Conservation (phyloP, 2,888 invertebrate species). For the Folsomia candida region DNA sequence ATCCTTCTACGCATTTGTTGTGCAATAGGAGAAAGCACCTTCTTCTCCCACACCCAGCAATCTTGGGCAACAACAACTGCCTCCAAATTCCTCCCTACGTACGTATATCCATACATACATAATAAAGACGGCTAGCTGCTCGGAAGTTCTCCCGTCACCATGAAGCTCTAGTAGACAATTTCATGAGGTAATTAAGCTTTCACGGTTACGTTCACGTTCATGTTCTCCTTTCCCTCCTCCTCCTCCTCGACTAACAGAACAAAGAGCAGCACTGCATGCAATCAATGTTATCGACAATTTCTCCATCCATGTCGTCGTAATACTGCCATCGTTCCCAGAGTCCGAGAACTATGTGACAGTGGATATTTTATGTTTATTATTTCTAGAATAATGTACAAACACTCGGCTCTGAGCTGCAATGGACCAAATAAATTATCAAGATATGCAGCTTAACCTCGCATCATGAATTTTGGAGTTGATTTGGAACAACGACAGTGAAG, state of each 20-base stretch:
- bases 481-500: background rate
- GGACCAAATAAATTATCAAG: background rate
- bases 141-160: background rate
- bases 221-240: background rate
- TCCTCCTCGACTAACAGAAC: background rate
- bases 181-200: slow-evolving; percentile 20
- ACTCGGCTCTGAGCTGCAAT: background rate
- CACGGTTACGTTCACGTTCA: slow-evolving; percentile 1
- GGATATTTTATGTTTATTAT: slow-evolving; percentile 4
- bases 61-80: slow-evolving; percentile 3
- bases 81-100: background rate
- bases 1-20: slow-evolving; percentile 27
- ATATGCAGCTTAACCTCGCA: background rate
- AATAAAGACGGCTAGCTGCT: background rate
- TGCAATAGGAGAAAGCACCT: background rate
- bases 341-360: background rate
- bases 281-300: slow-evolving; percentile 9
- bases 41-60: background rate
- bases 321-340: background rate
- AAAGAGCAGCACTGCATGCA: background rate
- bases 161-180: background rate
- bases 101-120: background rate
- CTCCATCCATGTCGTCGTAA: background rate
- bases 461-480: background rate
- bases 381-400: background rate